Base-by-base conservation (phyloP, 2,797 vertebrate genomes). In the Onychomys arenicola region DNA sequence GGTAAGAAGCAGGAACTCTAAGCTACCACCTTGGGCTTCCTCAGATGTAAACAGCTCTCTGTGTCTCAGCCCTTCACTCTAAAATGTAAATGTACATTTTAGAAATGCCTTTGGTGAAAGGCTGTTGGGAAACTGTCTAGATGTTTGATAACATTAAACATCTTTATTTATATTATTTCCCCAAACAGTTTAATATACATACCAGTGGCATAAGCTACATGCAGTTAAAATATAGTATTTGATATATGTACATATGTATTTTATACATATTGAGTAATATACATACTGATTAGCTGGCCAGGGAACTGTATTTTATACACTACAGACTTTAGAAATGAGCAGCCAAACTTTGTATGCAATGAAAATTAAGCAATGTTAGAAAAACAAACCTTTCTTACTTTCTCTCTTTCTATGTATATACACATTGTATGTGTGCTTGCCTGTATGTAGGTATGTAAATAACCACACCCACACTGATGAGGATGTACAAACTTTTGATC, bases 201-300 rank as follows among this genome's bases (percentile, higher is more conserved):
- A 32, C 29, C 71, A 80, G 43, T 67, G 25, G 80, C 63, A 83
- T 73, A 92, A 81, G 49, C 19, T 78, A 25, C 9, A 40, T 83
- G 29, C 29, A n/a, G 52, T 82, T 65, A 67, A 97, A 87, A 52
- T 76, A 65, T 32, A 52, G 12, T 65, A 76, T 65, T 55, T 43
- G 90, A 57, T 52, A 55, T 21, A n/a, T 90, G 19, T 71, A 37
- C n/a, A 69, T 52, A 52, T 81, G 77, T 52, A 25, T 49, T 25
- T 43, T 91, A 63, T 37, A 63, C 34, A 61, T 75, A 8, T 17
- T 75, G 57, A 82, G 9, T 65, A 83, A 63, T 85, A 77, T 32
- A 55, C n/a, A 90, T 67, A 90, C 14, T 76, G 46, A 94, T 90
- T 65, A 89, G 87, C 21, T 89, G 55, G 55, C 77, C 46, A 65